Evolutionary conservation across 2,113 vertebrate genomes (phyloP).

Genomic region (Prochilodus magdalenae): DNA sequence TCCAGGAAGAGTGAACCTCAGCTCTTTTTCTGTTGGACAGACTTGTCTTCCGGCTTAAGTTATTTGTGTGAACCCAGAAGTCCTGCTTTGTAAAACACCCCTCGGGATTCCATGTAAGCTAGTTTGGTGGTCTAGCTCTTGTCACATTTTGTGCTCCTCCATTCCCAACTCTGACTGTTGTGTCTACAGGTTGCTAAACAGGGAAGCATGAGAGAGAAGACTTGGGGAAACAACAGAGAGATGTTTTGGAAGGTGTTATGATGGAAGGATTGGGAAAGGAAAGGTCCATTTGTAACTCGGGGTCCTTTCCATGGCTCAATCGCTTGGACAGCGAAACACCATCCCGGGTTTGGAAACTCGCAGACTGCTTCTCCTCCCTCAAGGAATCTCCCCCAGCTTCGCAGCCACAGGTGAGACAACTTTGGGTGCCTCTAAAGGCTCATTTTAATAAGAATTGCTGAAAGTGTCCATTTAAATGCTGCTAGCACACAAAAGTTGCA

Average conservation of each 20-base stretch:
- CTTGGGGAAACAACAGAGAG: slow-evolving; percentile 84
- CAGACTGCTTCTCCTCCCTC: slow-evolving; percentile 88
- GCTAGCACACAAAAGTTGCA: background rate
- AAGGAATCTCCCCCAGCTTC: slow-evolving; percentile 77
- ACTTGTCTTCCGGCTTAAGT: too few relatives aligned
- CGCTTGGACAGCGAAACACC: slow-evolving; percentile 83
- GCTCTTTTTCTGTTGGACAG: too few relatives aligned
- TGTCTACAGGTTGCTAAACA: slow-evolving; percentile 54
- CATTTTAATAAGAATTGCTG: too few relatives aligned
- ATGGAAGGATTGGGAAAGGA: slow-evolving; percentile 91
- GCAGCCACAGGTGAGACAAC: slow-evolving; percentile 79
- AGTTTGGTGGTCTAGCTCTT: background rate
- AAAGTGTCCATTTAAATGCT: background rate
- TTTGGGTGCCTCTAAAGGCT: background rate
- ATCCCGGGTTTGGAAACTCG: slow-evolving; percentile 90
- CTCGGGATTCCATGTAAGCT: too few relatives aligned
- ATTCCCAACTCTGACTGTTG: background rate
- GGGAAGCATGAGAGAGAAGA: slow-evolving; percentile 89
- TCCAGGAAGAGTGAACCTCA: too few relatives aligned
- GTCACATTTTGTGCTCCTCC: too few relatives aligned
- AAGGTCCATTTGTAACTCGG: slow-evolving; percentile 76
- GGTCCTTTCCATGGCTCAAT: slow-evolving; percentile 82
- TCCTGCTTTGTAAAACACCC: too few relatives aligned
- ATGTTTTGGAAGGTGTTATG: slow-evolving; percentile 78
- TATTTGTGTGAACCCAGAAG: too few relatives aligned